phyloP scores from a whole-genome alignment of 1,140 invertebrate species.

The Druon quercuslanigerum region DNA sequence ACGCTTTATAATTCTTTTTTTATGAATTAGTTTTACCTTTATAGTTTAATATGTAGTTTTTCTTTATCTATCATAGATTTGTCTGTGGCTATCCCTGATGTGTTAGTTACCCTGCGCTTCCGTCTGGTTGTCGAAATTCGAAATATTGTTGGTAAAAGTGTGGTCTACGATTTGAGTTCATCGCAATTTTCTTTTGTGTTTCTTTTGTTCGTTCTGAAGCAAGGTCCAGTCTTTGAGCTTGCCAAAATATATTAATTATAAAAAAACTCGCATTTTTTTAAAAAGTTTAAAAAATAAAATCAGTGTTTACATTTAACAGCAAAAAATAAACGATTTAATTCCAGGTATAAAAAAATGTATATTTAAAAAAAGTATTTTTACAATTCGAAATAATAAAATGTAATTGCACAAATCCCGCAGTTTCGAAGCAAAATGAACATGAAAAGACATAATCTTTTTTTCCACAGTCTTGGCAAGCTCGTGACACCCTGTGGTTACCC shows the following conservation, averaged over 20 bases:
- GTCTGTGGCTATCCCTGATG: conserved; percentile 76
- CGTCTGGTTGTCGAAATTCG: conserved; percentile 76
- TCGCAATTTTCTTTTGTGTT: conserved; percentile 43
- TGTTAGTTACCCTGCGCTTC: conserved; percentile 77
- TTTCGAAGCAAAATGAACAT: too few species aligned
- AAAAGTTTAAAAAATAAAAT: too few species aligned
- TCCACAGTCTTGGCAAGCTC: conserved; percentile 44
- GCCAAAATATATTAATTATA: conserved; percentile 36
- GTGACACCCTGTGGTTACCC: conserved; percentile 19
- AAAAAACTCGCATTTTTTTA: conserved; percentile 5
- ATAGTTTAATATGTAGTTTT: conserved; percentile 73
- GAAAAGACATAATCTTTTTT: too few species aligned
- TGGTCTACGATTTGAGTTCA: conserved; percentile 66
- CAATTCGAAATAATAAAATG: neutral
- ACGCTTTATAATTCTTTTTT: conserved; percentile 66
- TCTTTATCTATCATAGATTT: conserved; percentile 75
- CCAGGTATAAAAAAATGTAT: too few species aligned
- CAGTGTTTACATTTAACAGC: too few species aligned
- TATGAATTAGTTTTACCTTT: conserved; percentile 67
- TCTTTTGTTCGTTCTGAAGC: conserved; percentile 36
- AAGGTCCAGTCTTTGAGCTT: conserved; percentile 49
- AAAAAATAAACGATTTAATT: too few species aligned
- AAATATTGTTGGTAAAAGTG: conserved; percentile 73
- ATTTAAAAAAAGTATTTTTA: neutral
- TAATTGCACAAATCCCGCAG: neutral